These are phyloP conservation scores for Phenganax subtilis DNA, from an alignment of 92 coral and sea anemone genomes.

Conservation along the genomic window DNA sequence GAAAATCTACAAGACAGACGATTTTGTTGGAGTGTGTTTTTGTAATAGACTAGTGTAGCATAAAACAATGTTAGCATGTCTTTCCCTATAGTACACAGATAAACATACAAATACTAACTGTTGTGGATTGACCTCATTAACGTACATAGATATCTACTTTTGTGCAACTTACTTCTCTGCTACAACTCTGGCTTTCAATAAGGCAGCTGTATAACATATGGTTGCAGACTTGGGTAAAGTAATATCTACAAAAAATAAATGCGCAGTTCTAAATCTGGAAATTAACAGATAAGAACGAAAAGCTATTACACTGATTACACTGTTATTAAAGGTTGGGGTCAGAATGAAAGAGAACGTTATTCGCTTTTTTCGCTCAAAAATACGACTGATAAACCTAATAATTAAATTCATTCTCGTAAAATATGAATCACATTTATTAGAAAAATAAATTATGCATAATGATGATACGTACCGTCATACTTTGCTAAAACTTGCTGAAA, in stretches of 20 bases:
- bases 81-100: too few relatives aligned
- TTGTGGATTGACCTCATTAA: too few relatives aligned
- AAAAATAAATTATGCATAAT: not conserved
- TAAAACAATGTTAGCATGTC: too few relatives aligned
- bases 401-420: too few relatives aligned
- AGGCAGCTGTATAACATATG: slow-evolving; percentile 95
- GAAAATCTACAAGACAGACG: slow-evolving; percentile 61
- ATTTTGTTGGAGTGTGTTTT: not conserved
- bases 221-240: slow-evolving; percentile 95
- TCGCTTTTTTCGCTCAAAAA: too few relatives aligned
- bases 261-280: not conserved
- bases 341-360: not conserved
- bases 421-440: not conserved
- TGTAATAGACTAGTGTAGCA: not conserved
- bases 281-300: too few relatives aligned
- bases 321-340: not conserved
- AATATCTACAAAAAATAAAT: slow-evolving; percentile 57
- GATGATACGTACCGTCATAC: slow-evolving; percentile 65
- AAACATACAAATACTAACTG: too few relatives aligned
- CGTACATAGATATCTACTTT: not conserved
- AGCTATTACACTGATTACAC: not conserved
- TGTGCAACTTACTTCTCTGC: slow-evolving; percentile 75
- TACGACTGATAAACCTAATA: too few relatives aligned
- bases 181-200: slow-evolving; percentile 91
- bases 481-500: slow-evolving; percentile 91